phyloP scores from a whole-genome alignment of 2,888 invertebrate species.

The Lagria hirta region DNA sequence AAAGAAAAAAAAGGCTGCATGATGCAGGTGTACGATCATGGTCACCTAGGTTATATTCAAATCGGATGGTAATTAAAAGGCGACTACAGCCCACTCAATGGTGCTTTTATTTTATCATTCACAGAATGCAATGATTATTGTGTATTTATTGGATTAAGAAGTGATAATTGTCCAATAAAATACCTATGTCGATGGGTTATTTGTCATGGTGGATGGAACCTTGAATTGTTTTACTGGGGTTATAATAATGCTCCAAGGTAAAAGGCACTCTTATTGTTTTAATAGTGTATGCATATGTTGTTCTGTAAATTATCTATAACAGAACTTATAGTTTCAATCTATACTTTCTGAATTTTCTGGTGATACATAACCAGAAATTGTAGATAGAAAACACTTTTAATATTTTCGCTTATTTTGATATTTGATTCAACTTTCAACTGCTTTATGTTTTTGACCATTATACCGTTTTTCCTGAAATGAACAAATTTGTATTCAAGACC shows the following conservation, averaged over 20 bases:
- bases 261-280: too few relatives aligned
- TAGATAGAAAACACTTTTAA: too few relatives aligned
- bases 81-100: slow-evolving; percentile 25
- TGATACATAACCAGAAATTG: too few relatives aligned
- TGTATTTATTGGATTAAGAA: slow-evolving; percentile 19
- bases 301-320: too few relatives aligned
- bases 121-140: slow-evolving; percentile 22
- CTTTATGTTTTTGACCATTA: too few relatives aligned
- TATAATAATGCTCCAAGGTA: too few relatives aligned
- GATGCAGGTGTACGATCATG: slow-evolving; percentile 30
- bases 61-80: slow-evolving; percentile 39
- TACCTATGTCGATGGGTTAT: slow-evolving; percentile 12
- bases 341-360: too few relatives aligned
- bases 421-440: too few relatives aligned
- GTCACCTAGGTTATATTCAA: slow-evolving; percentile 32
- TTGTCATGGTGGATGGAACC: slow-evolving; percentile 18
- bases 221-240: too few relatives aligned
- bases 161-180: slow-evolving; percentile 20
- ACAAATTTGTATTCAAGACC: slow-evolving; percentile 51
- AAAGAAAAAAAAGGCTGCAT: slow-evolving; percentile 13
- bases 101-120: slow-evolving; percentile 6
- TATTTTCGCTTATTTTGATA: too few relatives aligned
- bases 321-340: too few relatives aligned
- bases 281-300: too few relatives aligned
- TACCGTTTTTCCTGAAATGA: slow-evolving; percentile 47